Evolutionary conservation across 2,113 vertebrate genomes (phyloP).

Genomic region (Meles meles): DNA sequence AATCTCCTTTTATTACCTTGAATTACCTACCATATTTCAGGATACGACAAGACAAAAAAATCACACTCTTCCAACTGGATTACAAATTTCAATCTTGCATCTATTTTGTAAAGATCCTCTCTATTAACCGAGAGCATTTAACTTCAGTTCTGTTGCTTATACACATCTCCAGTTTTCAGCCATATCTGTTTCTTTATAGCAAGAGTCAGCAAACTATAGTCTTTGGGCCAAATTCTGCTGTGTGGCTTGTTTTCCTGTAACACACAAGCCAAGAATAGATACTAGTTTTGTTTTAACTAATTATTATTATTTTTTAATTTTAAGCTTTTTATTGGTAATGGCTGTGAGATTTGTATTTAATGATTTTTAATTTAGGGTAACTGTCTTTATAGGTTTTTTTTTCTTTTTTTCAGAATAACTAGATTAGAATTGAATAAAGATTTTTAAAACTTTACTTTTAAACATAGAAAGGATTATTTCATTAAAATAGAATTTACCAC

Average conservation of each 20-base stretch:
- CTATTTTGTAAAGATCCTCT: background rate
- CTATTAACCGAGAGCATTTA: background rate
- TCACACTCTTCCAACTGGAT: background rate
- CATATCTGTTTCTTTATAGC: background rate
- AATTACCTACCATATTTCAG: background rate
- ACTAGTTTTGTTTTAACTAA: background rate
- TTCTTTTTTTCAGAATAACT: background rate
- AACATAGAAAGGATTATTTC: background rate
- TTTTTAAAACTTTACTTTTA: slow-evolving; percentile 12
- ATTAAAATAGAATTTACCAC: slow-evolving; percentile 32
- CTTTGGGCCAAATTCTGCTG: background rate
- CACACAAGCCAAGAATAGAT: background rate
- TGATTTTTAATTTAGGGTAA: background rate
- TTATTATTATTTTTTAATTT: background rate
- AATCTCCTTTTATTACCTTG: background rate
- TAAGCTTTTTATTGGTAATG: slow-evolving; percentile 5
- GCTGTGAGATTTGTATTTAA: background rate
- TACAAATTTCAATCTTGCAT: background rate
- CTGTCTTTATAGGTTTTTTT: background rate
- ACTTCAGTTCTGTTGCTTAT: background rate
- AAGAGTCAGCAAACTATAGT: background rate
- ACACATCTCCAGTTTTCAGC: background rate
- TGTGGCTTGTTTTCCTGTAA: background rate
- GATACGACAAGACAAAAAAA: background rate
- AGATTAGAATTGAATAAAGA: slow-evolving; percentile 44